Base-by-base conservation (phyloP, 2,113 vertebrate species). In the Psophia crepitans region DNA sequence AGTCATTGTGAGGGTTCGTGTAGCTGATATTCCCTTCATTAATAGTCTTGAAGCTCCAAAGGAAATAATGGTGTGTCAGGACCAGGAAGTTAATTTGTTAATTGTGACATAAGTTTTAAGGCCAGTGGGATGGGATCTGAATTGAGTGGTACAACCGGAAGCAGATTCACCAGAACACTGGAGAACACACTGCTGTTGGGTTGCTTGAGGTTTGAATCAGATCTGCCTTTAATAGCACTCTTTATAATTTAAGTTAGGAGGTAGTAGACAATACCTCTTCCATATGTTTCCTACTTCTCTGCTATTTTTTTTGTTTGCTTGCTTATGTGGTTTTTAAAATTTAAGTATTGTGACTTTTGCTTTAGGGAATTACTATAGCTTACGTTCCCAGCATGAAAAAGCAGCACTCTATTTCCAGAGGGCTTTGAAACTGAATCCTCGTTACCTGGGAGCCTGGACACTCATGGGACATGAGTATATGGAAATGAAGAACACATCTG, bases 401-500 rank as follows among this genome's bases (percentile, higher is more conserved):
- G 99, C 99, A 80, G 99, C 99, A 5, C 98, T 99, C 48, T 99
- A 99, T 98, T 99, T 99, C 97, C 99, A 99, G 98, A 98, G 99
- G 61, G 99, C 99, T 26, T 98, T 99, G 87, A 99, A 99, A 92
- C 97, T 99, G 90, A 99, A 99, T 96, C 99, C 99, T 73, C 99
- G 99, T 56, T 99, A 99, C 94, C 98, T 99, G 37, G 99, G 99
- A 33, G 99, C 99, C 75, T 99, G 99, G 99, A 99, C 99, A 0
- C 98, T 99, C 51, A 99, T 99, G 99, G 99, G 99, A 54, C 99
- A 99, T 28, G 99, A 99, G 79, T 99, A 99, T 96, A 99, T 99
- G 99, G 99, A 99, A 97, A 99, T 99, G 99, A 99, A 99, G 97
- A 99, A 99, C 96, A 99, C 99, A 5, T 99, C 99, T 28, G 99